A percentile compares a stretch with the other conserved stretches of the same genome.
Evolutionary conservation across 2,888 invertebrate genomes (phyloP).

Genomic region (Ormyrus labotus): DNA sequence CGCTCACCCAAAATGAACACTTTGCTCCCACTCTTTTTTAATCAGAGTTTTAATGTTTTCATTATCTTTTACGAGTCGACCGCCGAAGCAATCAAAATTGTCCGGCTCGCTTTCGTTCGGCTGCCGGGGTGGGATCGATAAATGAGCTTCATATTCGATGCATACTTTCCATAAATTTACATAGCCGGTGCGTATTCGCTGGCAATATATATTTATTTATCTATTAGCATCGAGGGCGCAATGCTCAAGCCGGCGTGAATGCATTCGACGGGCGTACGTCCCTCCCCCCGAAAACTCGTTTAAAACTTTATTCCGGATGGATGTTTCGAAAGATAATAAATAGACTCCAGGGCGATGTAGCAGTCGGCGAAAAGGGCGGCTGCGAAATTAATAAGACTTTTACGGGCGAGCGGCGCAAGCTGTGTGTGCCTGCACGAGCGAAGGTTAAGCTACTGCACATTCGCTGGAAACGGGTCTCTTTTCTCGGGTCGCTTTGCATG

Average conservation of each 20-base stretch:
- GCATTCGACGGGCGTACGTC: not conserved
- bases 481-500: slow-evolving; percentile 21
- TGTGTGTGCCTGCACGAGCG: slow-evolving; percentile 20
- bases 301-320: not conserved
- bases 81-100: not conserved
- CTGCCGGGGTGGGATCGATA: not conserved
- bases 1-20: too few relatives aligned
- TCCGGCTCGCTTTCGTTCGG: not conserved
- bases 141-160: slow-evolving; percentile 3
- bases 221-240: slow-evolving; percentile 7
- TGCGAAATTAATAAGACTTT: slow-evolving; percentile 48
- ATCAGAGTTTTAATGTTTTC: not conserved
- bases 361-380: too few relatives aligned
- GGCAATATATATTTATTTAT: slow-evolving; percentile 41
- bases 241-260: not conserved
- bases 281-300: not conserved
- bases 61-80: slow-evolving; percentile 5
- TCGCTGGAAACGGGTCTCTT: slow-evolving; percentile 39
- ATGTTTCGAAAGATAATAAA: not conserved
- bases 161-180: slow-evolving; percentile 20
- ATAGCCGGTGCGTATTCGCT: not conserved
- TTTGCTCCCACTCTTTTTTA: not conserved
- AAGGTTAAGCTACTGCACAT: slow-evolving; percentile 33
- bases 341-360: not conserved
- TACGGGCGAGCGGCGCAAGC: slow-evolving; percentile 15